Evolutionary conservation across 2,888 invertebrate species (phyloP), one percentile per base, ranked within the genome.

Genomic region (Cylindroiulus punctatus): DNA sequence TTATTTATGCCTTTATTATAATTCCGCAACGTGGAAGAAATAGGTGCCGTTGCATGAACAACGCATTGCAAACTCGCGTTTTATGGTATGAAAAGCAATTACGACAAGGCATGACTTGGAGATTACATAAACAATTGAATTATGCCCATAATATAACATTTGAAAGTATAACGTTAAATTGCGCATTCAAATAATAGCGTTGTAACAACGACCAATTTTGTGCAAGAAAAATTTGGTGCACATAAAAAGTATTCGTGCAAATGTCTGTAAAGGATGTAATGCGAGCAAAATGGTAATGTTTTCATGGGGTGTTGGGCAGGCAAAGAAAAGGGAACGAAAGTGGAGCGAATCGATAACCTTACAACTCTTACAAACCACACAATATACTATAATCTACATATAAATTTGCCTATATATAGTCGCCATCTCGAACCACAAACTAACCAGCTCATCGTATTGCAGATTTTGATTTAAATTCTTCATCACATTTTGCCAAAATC

Each of bases 101-200:
- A 65, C 65, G 65, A 26, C 26, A 22, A 65, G 65, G 65, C 65
- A 65, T 65, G 65, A 65, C 65, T 65, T 26, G 22, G 65, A 65
- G 65, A 65, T 65, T 65, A 65, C 65, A 65, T 65, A 65, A 65
- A 65, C 65, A 65, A 65, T 65, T 65, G 65, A 65, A 65, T 65
- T 65, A 65, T 65, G 26, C 65, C 12, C 36, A n/a, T 19, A 65
- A 65, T 65, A 26, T 65, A 65, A 65, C 26, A 22, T 26, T 65
- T 12, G 26, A 22, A 65, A 65, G 65, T 22, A 26, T 65, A 22
- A 36, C 36, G 2, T 22, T 22, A 57, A 65, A 65, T 65, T 65
- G 12, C 22, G 65, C 22, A 26, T 22, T 65, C 12, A 65, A 65
- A 65, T 65, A 65, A 65, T 22, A 65, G 36, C 36, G 36, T 65